These are phyloP conservation scores for Macrocentrus cingulum DNA, from an alignment of 1,140 invertebrate species.

Conservation along the genomic window DNA sequence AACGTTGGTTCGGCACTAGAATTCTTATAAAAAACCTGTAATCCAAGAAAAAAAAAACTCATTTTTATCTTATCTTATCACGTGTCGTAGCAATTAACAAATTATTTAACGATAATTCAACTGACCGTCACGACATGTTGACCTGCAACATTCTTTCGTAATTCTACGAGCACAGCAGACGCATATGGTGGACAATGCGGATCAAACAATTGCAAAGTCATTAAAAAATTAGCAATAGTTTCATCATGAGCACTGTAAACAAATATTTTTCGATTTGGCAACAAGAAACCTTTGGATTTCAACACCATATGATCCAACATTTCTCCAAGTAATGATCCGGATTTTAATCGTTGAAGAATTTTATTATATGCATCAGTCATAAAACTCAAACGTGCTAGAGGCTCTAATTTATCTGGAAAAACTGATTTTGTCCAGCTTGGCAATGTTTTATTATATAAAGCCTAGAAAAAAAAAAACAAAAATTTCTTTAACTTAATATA, in stretches of 20 bases:
- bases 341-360: constrained; percentile 58
- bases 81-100: neutral
- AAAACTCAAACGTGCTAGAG: constrained; percentile 62
- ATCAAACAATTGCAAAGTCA: constrained; percentile 73
- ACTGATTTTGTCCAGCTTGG: constrained; percentile 71
- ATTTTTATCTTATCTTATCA: constrained; percentile 5
- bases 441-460: constrained; percentile 69
- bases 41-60: constrained; percentile 32
- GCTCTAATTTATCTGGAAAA: constrained; percentile 61
- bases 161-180: constrained; percentile 72
- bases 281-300: constrained; percentile 50
- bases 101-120: constrained; percentile 15
- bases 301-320: constrained; percentile 64
- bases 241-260: constrained; percentile 84
- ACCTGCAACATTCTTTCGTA: constrained; percentile 54
- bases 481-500: too few species aligned
- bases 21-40: constrained; percentile 67
- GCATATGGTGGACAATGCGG: constrained; percentile 73
- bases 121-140: constrained; percentile 56
- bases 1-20: constrained; percentile 57
- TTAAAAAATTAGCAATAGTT: constrained; percentile 76
- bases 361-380: constrained; percentile 54
- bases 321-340: constrained; percentile 69
- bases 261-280: constrained; percentile 65
- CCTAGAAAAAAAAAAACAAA: constrained; percentile 43